A percentile compares a stretch with the other conserved stretches of the same genome.
phyloP scores from a whole-genome alignment of 1,140 invertebrate species.

The Ganaspis sp. region DNA sequence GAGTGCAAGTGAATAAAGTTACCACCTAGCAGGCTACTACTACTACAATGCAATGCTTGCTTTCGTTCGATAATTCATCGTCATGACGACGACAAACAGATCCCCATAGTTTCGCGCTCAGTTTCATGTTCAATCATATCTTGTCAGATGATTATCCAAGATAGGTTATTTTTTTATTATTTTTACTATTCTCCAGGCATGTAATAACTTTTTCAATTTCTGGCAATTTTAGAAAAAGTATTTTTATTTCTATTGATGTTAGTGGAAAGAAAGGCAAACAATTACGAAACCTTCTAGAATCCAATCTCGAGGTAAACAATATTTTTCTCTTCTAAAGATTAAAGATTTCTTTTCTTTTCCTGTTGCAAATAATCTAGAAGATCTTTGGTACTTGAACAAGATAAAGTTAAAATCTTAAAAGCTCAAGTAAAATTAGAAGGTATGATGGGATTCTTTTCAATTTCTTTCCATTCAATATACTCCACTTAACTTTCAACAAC shows the following conservation, averaged over 20 bases:
- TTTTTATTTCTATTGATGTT: not conserved
- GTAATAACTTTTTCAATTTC: conserved; percentile 23
- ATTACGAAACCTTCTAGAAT: not conserved
- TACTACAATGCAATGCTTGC: conserved; percentile 5
- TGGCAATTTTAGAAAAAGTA: not conserved
- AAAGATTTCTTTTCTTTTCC: conserved; percentile 12
- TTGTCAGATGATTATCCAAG: conserved; percentile 29
- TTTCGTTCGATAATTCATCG: conserved; percentile 27
- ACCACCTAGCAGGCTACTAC: not conserved
- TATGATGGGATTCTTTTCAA: not conserved
- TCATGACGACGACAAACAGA: conserved; percentile 30
- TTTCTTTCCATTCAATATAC: too few species aligned
- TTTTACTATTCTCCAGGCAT: not conserved
- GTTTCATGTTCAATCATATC: conserved; percentile 19
- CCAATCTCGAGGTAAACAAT: conserved; percentile 9
- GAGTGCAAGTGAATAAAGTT: conserved; percentile 23
- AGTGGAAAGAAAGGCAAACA: not conserved
- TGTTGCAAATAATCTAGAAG: not conserved
- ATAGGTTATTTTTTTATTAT: not conserved
- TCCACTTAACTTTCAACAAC: too few species aligned
- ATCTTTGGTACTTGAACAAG: not conserved
- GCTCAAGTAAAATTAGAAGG: not conserved
- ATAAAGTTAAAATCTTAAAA: not conserved
- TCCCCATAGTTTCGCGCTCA: conserved; percentile 28
- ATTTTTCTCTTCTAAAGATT: conserved; percentile 11